Percentiles rank a stretch among this genome's conserved stretches.
These are phyloP conservation scores for Noctua janthina DNA, from an alignment of 2,888 invertebrate species.

Conservation along the genomic window DNA sequence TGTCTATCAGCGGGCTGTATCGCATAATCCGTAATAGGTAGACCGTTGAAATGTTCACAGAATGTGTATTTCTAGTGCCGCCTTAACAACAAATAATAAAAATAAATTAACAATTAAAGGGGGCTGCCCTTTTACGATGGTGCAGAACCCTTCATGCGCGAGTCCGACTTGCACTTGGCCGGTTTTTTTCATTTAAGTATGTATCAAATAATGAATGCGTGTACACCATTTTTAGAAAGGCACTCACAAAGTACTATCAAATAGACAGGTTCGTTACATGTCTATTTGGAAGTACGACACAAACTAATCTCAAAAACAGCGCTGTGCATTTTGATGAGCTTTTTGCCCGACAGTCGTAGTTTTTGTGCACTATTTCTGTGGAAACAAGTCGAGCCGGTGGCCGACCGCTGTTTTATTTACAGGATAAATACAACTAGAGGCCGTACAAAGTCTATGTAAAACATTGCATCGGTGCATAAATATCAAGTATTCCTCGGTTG, in stretches of 20 bases:
- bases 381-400: conserved; percentile 12
- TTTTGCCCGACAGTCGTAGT: conserved; percentile 11
- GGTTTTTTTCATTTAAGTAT: background rate
- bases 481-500: conserved; percentile 39
- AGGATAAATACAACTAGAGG: conserved; percentile 37
- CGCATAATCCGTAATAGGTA: too few species aligned
- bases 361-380: conserved; percentile 30
- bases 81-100: too few species aligned
- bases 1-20: too few species aligned
- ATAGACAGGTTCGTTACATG: background rate
- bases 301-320: conserved; percentile 28
- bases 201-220: background rate
- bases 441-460: conserved; percentile 48
- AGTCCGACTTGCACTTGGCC: too few species aligned
- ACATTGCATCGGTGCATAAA: conserved; percentile 49
- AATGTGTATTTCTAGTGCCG: too few species aligned
- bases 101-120: too few species aligned
- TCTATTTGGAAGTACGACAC: background rate
- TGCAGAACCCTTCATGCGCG: too few species aligned
- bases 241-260: background rate
- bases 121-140: too few species aligned
- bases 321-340: conserved; percentile 25
- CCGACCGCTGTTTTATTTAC: conserved; percentile 50
- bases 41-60: too few species aligned
- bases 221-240: background rate